Evolutionary conservation across 2,113 vertebrate species (phyloP), one percentile per base, ranked within the genome.

Genomic region (Dipodomys merriami): DNA sequence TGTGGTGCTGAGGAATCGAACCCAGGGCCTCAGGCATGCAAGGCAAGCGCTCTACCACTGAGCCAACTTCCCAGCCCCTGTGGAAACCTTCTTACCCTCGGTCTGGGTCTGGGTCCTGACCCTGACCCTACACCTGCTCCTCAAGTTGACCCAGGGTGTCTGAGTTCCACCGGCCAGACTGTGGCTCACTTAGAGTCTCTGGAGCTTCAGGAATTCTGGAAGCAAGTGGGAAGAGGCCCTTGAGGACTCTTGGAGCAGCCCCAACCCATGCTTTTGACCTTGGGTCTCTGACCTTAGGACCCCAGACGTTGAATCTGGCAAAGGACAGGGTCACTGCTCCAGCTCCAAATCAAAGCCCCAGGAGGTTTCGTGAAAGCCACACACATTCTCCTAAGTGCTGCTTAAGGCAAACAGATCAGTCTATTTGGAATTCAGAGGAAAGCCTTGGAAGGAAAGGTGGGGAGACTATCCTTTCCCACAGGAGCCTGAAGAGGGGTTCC

Each of bases 111-210:
- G 16, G 53, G 12, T 57, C 53, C 53, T 57, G 53, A 13, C 13
- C 53, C 69, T 35, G 25, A 20, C 68, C 60, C 39, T 6, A 39
- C 39, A 39, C 39, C 39, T 2, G 46, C 62, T 23, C 62, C 33
- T 44, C 65, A 62, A 1, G 16, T 18, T 29, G 46, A 78, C 15
- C 86, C 67, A 10, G 25, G 20, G 22, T 44, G 23, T 23, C 53
- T 20, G 6, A 27, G 5, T n/a, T 25, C 78, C 23, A 4, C 1
- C 33, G 20, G 1, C 10, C 23, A 84, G 72, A 6, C 82, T 3
- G 0, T 13, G 62, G n/a, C 19, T 44, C 27, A 2, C 0, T 1
- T 0, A n/a, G 49, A 60, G 30, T 11, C n/a, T 39, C 27, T 16
- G 46, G 44, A 67, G 23, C 62, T 33, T 29, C 53, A 23, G 46